Evolutionary conservation across 1,140 invertebrate genomes (phyloP).

Genomic region (Aphelenchoides besseyi): DNA sequence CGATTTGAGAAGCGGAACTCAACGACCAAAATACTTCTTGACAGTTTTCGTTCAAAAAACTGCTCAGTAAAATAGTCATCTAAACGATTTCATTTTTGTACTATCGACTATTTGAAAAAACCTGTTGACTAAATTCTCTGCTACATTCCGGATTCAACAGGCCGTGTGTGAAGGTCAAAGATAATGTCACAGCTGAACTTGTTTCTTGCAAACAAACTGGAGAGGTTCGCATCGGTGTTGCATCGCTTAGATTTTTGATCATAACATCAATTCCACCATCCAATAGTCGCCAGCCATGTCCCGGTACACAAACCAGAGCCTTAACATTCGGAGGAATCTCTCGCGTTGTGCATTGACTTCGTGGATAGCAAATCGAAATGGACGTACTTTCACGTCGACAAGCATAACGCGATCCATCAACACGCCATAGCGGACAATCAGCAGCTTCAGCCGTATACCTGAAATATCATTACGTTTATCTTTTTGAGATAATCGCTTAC

Average conservation of each 20-base stretch:
- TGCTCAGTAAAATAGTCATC: conserved; percentile 17
- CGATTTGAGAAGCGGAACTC: conserved; percentile 7
- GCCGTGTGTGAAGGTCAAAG: conserved; percentile 17
- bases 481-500: neutral
- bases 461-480: neutral
- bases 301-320: conserved; percentile 28
- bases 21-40: conserved; percentile 20
- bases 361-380: conserved; percentile 30
- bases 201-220: conserved; percentile 31
- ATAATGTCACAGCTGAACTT: conserved; percentile 25
- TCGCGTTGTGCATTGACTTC: conserved; percentile 17
- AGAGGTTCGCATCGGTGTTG: conserved; percentile 1
- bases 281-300: conserved; percentile 32
- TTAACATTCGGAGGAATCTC: conserved; percentile 30
- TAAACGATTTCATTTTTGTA: neutral
- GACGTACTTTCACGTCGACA: conserved; percentile 22
- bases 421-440: conserved; percentile 31
- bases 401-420: conserved; percentile 8
- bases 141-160: neutral
- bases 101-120: conserved; percentile 7
- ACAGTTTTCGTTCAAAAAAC: conserved; percentile 21
- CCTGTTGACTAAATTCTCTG: neutral
- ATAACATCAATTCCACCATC: conserved; percentile 14
- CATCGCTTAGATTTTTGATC: conserved; percentile 28
- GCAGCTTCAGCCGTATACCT: conserved; percentile 19